Conservation (phyloP, 2,113 vertebrate genomes). For the Rissa tridactyla region DNA sequence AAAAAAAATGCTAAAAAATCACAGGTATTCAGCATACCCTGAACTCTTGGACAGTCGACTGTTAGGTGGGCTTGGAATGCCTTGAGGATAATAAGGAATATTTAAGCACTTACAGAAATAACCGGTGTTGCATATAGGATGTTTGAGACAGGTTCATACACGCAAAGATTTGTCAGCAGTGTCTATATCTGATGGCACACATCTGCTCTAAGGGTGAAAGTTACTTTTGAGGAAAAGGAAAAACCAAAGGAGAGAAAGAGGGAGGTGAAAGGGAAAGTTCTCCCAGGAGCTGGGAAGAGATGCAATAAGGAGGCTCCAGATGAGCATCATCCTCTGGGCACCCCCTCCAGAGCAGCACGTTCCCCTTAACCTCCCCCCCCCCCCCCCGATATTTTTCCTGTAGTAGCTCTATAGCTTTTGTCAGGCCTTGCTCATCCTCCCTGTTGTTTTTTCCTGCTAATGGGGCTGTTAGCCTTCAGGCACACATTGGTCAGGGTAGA, state of each 20-base stretch:
- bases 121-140: background rate
- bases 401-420: background rate
- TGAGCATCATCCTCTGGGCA: background rate
- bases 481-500: background rate
- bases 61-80: background rate
- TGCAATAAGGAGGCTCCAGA: background rate
- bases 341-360: background rate
- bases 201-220: background rate
- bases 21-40: background rate
- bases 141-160: background rate
- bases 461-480: background rate
- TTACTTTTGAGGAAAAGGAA: background rate
- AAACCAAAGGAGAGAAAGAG: background rate
- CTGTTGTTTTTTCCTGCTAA: background rate
- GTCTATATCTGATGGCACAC: background rate
- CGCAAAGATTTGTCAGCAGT: background rate
- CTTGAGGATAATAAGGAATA: background rate
- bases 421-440: background rate
- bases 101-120: background rate
- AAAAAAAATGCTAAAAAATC: background rate
- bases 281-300: background rate
- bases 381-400: background rate
- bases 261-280: background rate
- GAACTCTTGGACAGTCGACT: background rate
- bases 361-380: background rate